Base-by-base conservation (phyloP, 2,888 invertebrate genomes). In the Lepidochrysops patricia region DNA sequence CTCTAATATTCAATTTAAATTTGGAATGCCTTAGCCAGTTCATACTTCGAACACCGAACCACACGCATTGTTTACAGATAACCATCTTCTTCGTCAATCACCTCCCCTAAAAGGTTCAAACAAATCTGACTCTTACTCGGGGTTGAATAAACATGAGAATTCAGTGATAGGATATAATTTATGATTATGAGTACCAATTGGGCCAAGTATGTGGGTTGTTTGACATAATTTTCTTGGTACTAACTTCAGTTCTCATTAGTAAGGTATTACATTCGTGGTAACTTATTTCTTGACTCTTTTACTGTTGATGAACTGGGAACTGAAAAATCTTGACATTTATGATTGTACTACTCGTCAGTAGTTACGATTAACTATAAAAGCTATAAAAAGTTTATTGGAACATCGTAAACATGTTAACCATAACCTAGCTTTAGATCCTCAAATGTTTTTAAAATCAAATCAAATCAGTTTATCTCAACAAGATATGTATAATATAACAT, bases 51-150 rank as follows among this genome's bases (percentile, higher is more conserved):
- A 71, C 67, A 69, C 70, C 69, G 72, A 64, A 64, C 60, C 85
- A 83, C 85, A 84, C 84, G 77, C 84, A 83, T 86, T 84, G 85
- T 82, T 75, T 65, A 65, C 72, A 68, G 86, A 86, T 86, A 84
- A 83, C 62, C 70, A 86, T 86, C 85, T 77, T 69, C 75, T 80
- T 79, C 71, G 79, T 79, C 80, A 77, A 79, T 82, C 77, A 80
- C 76, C 73, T 71, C 70, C 67, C 74, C 48, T 43, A 37, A 15
- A 34, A 57, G n/a, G 23, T 57, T 13, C 59, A 57, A 15, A 35
- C 61, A 19, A 67, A 50, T 64, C 60, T 59, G n/a, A 54, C 27
- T 63, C 54, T 29, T 61, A 26, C 3, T 0, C 1, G 2, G 7
- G 35, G 23, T 5, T 4, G 0, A 43, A 27, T 60, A 62, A 56